These are phyloP conservation scores for Theretra japonica DNA, from an alignment of 2,888 invertebrate genomes.

Conservation along the genomic window DNA sequence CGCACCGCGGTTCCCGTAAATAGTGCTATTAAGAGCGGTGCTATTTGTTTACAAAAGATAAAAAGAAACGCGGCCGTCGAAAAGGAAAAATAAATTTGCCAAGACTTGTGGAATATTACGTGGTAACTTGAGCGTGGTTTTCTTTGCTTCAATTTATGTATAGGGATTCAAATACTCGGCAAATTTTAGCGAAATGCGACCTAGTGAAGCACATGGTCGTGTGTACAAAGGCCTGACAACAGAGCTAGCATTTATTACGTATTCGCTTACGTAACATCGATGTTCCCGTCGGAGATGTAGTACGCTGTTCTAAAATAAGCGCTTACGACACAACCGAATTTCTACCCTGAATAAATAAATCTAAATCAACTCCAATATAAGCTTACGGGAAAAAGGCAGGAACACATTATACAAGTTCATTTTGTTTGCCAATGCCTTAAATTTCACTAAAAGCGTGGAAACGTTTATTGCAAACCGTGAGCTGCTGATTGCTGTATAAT, in stretches of 20 bases:
- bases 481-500: neutral
- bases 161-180: neutral
- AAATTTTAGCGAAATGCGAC: neutral
- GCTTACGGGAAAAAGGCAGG: neutral
- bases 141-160: neutral
- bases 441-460: neutral
- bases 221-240: neutral
- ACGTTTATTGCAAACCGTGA: neutral
- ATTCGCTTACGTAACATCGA: conserved; percentile 5
- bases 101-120: neutral
- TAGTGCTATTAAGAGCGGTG: conserved; percentile 74
- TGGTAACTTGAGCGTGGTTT: neutral
- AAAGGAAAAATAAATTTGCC: conserved; percentile 6
- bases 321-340: neutral
- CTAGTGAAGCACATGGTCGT: neutral
- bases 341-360: conserved; percentile 5
- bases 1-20: conserved; percentile 61
- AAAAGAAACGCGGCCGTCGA: conserved; percentile 33
- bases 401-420: neutral
- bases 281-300: neutral
- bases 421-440: neutral
- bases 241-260: neutral
- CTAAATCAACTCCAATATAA: conserved; percentile 2
- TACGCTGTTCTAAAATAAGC: conserved; percentile 3
- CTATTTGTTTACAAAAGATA: conserved; percentile 48